Percentiles rank a stretch among this genome's conserved stretches.
phyloP scores from a whole-genome alignment of 2,113 vertebrate species.

The Pelvicachromis taeniatus region DNA sequence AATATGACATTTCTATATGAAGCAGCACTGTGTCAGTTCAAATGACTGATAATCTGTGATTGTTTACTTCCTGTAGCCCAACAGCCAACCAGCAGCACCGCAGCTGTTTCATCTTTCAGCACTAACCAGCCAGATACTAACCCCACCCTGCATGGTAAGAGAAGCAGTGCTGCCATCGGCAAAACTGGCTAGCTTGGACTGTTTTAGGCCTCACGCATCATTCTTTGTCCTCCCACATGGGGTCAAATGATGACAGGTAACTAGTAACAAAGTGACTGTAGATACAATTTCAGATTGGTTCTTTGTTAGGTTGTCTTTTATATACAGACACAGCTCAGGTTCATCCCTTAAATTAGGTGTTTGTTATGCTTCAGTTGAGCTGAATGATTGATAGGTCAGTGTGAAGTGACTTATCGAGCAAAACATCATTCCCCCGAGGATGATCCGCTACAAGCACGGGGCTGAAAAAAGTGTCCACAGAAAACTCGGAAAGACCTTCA shows the following conservation, averaged over 20 bases:
- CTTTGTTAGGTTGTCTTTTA: neutral
- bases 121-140: conserved; percentile 58
- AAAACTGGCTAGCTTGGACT: neutral
- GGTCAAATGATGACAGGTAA: neutral
- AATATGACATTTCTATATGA: neutral
- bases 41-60: neutral
- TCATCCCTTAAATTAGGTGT: neutral
- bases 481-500: neutral
- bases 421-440: neutral
- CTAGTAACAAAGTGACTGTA: neutral
- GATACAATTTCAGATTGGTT: neutral
- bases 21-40: neutral
- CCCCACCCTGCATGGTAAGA: conserved; percentile 49
- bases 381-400: neutral
- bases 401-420: neutral
- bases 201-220: neutral
- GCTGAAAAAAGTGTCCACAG: neutral
- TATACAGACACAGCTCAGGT: neutral
- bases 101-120: conserved; percentile 7
- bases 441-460: neutral
- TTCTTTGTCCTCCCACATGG: neutral
- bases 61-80: conserved; percentile 35
- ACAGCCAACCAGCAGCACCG: conserved; percentile 9
- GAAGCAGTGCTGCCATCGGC: neutral
- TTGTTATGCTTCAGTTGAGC: neutral